Base-by-base conservation (phyloP, 1,140 invertebrate genomes). In the Anastrepha ludens region DNA sequence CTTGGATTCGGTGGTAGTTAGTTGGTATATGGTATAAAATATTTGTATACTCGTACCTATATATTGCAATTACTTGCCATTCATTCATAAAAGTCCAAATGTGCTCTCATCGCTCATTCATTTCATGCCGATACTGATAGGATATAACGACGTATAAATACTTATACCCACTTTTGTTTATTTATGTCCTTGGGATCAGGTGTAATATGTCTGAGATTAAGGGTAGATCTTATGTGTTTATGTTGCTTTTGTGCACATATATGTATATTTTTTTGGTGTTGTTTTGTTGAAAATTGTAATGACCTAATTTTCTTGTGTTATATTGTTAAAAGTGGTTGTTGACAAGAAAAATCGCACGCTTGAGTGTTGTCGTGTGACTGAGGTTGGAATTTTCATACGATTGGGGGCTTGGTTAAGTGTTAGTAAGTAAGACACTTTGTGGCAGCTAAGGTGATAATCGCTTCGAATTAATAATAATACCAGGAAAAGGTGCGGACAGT, bases 1-100 rank as follows among this genome's bases (percentile, higher is more conserved):
- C 74, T 81, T 81, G 74, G 74, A 81, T 81, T 81, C 29, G 47
- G 74, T 81, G 74, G 74, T 81, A 81, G 74, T 81, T 81, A 55
- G 15, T 81, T 81, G 8, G 74, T 81, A 74, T 74, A 74, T 62
- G 1, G 13, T 13, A 58, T 58, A 58, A 7, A 58, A 58, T 58
- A 13, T 58, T 17, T 62, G 11, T 74, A 47, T 74, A 74, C 17
- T 0, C 15, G 44, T 44, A n/a, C n/a, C n/a, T n/a, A 41, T 15
- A 55, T 81, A 20, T 81, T 81, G 47, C 74, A 81, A 81, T 81
- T 81, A 29, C 74, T 81, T 81, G 20, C 7, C 74, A 55, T 55
- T 81, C 74, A 81, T 81, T 81, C 74, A 81, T 81, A 81, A 81
- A 74, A 81, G 44, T 81, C 74, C 41, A 55, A 47, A 74, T 74